Conservation (phyloP, 1,140 invertebrate species). For the Hycleus phaleratus region DNA sequence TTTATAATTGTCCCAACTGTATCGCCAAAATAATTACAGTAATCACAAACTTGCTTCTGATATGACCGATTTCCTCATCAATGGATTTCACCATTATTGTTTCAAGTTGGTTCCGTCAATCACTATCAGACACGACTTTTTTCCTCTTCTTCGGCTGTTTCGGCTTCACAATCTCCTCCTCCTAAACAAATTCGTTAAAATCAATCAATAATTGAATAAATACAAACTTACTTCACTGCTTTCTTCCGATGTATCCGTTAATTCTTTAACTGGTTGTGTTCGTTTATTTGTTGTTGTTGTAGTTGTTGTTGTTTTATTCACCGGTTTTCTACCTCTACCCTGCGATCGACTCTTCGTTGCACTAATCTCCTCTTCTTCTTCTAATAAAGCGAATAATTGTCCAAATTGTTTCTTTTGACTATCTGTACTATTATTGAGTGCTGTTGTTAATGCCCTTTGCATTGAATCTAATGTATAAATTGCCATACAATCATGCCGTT, state of each 20-base stretch:
- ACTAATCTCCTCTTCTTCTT: constrained; percentile 68
- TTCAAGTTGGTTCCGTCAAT: constrained; percentile 51
- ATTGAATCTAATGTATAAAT: constrained; percentile 76
- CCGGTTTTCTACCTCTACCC: constrained; percentile 50
- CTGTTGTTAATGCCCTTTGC: constrained; percentile 78
- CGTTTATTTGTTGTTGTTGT: constrained; percentile 43
- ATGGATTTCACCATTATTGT: not conserved
- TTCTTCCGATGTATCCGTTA: constrained; percentile 65
- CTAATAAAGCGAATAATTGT: constrained; percentile 84
- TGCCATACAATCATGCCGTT: constrained; percentile 49
- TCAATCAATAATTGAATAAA: constrained; percentile 1
- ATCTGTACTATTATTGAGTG: constrained; percentile 73
- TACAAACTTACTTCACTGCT: constrained; percentile 60
- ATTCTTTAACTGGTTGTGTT: constrained; percentile 46
- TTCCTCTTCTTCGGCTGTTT: constrained; percentile 80
- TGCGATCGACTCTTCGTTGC: constrained; percentile 43
- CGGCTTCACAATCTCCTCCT: constrained; percentile 77
- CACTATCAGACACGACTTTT: constrained; percentile 80
- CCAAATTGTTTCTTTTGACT: constrained; percentile 80
- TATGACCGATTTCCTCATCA: constrained; percentile 18
- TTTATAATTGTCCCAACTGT: not conserved
- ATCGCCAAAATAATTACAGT: not conserved
- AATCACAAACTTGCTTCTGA: constrained; percentile 22
- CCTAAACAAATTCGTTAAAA: constrained; percentile 42
- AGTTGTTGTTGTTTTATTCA: constrained; percentile 29